These are phyloP conservation scores for Drepanosiphum platanoidis DNA, from an alignment of 2,888 invertebrate species.

Conservation along the genomic window DNA sequence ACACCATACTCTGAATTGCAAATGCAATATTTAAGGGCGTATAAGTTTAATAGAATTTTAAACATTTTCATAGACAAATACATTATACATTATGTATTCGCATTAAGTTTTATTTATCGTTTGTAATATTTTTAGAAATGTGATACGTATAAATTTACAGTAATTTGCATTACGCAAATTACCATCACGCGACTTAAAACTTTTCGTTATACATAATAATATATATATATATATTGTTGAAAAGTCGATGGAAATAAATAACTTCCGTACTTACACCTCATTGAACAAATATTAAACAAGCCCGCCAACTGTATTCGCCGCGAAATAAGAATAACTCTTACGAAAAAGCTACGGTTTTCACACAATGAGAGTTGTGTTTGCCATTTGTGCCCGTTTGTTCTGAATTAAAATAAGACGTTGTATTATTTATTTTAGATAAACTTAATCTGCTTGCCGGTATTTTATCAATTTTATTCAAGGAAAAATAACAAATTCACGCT, in stretches of 20 bases:
- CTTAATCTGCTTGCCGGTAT: neutral
- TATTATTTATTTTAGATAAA: neutral
- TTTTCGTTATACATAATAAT: neutral
- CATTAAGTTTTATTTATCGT: neutral
- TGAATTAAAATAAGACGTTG: neutral
- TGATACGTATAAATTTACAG: neutral
- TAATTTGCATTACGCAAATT: neutral
- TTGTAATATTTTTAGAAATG: neutral
- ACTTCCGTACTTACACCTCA: neutral
- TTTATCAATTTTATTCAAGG: too few relatives aligned
- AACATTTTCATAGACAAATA: neutral
- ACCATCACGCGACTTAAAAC: neutral
- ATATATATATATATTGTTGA: neutral
- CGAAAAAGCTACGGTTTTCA: neutral
- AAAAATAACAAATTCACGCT: neutral
- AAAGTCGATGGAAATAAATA: slow-evolving; percentile 1
- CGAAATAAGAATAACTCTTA: neutral
- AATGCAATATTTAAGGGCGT: neutral
- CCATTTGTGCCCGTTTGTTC: neutral
- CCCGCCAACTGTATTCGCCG: neutral
- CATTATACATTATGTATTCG: neutral
- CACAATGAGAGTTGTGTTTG: neutral
- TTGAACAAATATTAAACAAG: neutral
- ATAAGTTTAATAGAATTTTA: neutral
- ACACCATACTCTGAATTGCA: neutral